These are phyloP conservation scores for Apistogramma diplotaenia DNA, from an alignment of 2,113 vertebrate genomes.

Conservation along the genomic window DNA sequence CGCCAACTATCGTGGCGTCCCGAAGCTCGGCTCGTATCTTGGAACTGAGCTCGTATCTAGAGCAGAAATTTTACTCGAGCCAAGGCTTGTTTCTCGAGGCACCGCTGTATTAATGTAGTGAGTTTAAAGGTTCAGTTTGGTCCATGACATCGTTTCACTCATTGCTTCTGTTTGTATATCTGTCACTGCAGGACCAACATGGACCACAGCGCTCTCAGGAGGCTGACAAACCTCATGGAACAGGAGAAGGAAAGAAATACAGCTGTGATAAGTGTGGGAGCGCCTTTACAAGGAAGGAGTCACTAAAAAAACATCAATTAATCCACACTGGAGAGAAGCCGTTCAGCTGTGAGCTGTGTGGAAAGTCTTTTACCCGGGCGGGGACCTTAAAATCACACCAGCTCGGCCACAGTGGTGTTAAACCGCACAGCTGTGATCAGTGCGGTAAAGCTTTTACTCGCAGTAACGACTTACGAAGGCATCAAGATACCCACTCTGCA, in stretches of 20 bases:
- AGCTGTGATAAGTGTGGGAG: not conserved
- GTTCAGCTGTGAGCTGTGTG: not conserved
- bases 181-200: not conserved
- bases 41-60: too few species aligned
- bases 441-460: not conserved
- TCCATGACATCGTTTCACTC: not conserved
- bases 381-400: not conserved
- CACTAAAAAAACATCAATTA: not conserved
- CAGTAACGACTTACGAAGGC: not conserved
- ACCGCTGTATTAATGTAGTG: too few species aligned
- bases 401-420: not conserved
- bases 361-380: not conserved
- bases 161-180: not conserved
- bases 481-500: not conserved
- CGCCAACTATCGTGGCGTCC: too few species aligned
- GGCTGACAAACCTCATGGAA: not conserved
- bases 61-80: too few species aligned
- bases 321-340: not conserved
- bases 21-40: too few species aligned
- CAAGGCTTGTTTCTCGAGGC: too few species aligned
- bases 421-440: not conserved
- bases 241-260: fast-evolving
- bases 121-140: fast-evolving
- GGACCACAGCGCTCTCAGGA: fast-evolving
- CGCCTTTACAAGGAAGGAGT: not conserved